Base-by-base conservation (phyloP, 2,113 vertebrate species). In the Xenopus laevis region DNA sequence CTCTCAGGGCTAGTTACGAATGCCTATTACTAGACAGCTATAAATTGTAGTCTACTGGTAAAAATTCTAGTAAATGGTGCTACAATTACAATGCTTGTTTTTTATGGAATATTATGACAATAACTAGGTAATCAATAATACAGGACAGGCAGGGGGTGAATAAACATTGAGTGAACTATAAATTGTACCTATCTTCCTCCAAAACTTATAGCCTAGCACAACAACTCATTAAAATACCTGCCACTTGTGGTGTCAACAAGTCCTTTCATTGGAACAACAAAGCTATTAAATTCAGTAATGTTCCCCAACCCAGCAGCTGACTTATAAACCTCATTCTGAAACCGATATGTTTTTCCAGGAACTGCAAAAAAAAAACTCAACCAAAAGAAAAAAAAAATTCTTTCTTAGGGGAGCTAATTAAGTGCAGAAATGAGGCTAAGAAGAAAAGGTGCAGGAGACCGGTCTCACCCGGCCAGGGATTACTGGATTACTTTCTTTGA, bases 391-490 rank as follows among this genome's bases (percentile, higher is more conserved):
- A n/a, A 45, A 7, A 45, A 46, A n/a, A n/a, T n/a, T 13, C 40
- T 65, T 52, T 67, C 65, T 67, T 47, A 67, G 33, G 65, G 45
- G 65, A 67, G n/a, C 46, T 67, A 67, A 67, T 47, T 67, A 67
- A 47, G 4, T 13, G 44, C 65, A 67, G 44, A 67, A 67, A 67
- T 67, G 46, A 16, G 65, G 45, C 18, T 23, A 50, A 11, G 44
- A 65, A 55, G 17, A 67, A 16, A 3, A 50, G 44, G 65, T 47
- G 46, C 45, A 67, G 65, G 13, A 47, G 65, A 17, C 13, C 16
- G 20, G 13, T 4, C 50, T 67, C 45, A 67, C 65, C 4, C 23
- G 52, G 65, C 65, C 65, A 18, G 65, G 33, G 65, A 67, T 67
- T 67, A 67, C 45, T 9, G 11, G 45, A 67, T 67, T 67, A 67